Conservation (phyloP, 53 echinoderm and acorn worm genomes). For the Patiria pectinifera region DNA sequence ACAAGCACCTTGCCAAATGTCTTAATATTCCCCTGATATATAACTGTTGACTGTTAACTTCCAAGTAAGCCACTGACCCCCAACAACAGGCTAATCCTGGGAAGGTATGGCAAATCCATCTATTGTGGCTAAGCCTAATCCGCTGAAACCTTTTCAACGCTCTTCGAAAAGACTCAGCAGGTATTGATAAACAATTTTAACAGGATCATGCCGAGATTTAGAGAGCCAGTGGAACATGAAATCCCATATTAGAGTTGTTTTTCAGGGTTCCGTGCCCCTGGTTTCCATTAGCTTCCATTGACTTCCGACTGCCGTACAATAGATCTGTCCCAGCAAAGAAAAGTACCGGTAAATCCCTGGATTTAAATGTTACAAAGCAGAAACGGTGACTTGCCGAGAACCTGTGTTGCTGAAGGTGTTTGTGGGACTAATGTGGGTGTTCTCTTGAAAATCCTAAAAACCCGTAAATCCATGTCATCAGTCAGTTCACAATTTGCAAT, state of each 20-base stretch:
- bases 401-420: too few relatives aligned
- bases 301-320: neutral
- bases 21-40: neutral
- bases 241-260: neutral
- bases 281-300: neutral
- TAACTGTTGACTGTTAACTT: conserved; percentile 16
- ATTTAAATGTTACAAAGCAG: conserved; percentile 31
- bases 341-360: conserved; percentile 7
- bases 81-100: neutral
- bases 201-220: conserved; percentile 14
- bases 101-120: neutral
- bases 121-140: conserved; percentile 11
- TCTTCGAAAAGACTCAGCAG: conserved; percentile 8
- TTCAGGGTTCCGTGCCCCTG: neutral
- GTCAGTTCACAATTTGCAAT: too few relatives aligned
- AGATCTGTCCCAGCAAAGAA: neutral
- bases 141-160: neutral
- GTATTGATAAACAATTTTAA: conserved; percentile 49
- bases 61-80: conserved; percentile 30
- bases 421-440: too few relatives aligned
- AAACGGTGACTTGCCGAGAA: neutral
- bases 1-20: neutral
- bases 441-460: too few relatives aligned
- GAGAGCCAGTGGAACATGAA: conserved; percentile 13
- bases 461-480: too few relatives aligned